A percentile compares a stretch with the other conserved stretches of the same genome.
Conservation (phyloP, 2,888 invertebrate genomes). For the Lasioglossum figueresi region DNA sequence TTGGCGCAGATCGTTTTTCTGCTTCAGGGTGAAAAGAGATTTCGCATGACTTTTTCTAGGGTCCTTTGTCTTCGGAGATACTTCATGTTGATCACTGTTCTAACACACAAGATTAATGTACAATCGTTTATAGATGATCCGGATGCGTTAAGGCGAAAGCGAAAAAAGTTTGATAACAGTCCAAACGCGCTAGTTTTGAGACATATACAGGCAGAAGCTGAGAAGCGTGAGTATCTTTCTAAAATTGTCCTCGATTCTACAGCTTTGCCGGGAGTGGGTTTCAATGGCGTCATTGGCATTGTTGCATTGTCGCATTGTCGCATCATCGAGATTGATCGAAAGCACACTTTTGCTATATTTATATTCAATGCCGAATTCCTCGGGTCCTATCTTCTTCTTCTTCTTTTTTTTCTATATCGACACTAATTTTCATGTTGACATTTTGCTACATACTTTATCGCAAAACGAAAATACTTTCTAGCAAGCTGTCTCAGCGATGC, state of each 20-base stretch:
- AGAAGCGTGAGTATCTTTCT: conserved; percentile 84
- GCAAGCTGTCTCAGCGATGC: conserved; percentile 42
- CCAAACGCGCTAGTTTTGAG: conserved; percentile 84
- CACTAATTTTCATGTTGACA: conserved; percentile 52
- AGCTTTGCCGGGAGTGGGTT: conserved; percentile 74
- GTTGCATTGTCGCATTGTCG: conserved; percentile 40
- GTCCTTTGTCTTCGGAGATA: conserved; percentile 65
- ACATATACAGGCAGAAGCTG: conserved; percentile 84
- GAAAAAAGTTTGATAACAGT: conserved; percentile 85
- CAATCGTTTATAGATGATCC: conserved; percentile 87
- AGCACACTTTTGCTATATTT: conserved; percentile 34
- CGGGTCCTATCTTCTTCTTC: conserved; percentile 17
- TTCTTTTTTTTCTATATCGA: conserved; percentile 29
- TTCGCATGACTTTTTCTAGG: conserved; percentile 27
- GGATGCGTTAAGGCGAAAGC: conserved; percentile 86
- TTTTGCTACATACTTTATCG: conserved; percentile 26
- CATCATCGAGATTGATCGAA: conserved; percentile 32
- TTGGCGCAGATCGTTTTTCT: not conserved
- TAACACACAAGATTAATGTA: conserved; percentile 65
- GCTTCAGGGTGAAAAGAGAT: conserved; percentile 15
- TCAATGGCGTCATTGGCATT: conserved; percentile 51
- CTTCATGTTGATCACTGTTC: conserved; percentile 49
- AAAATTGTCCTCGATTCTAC: conserved; percentile 63
- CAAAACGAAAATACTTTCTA: conserved; percentile 28
- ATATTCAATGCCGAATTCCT: conserved; percentile 22